Conservation (phyloP, 2,888 invertebrate species). For the Elaeidobius kamerunicus region DNA sequence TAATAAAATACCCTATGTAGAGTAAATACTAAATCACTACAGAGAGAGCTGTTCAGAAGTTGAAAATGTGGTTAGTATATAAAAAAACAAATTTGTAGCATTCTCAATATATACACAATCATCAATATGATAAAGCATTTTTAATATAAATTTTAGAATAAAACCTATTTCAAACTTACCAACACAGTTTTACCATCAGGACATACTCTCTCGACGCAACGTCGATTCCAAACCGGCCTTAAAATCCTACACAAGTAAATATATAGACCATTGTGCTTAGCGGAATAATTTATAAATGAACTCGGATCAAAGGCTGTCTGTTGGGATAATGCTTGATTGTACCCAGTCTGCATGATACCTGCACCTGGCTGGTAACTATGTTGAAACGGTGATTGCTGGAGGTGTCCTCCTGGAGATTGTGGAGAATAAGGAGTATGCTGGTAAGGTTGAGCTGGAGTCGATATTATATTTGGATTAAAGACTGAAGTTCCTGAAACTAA, state of each 20-base stretch:
- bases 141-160: too few species aligned
- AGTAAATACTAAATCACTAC: too few species aligned
- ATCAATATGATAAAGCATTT: too few species aligned
- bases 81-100: too few species aligned
- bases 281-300: constrained; percentile 54
- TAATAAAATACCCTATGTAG: too few species aligned
- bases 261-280: constrained; percentile 92
- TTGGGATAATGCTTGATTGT: constrained; percentile 32
- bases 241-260: constrained; percentile 86
- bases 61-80: too few species aligned
- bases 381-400: constrained; percentile 13
- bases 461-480: constrained; percentile 47
- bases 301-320: constrained; percentile 35
- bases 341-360: constrained; percentile 9
- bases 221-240: constrained; percentile 82
- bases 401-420: constrained; percentile 3
- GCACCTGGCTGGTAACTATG: constrained; percentile 18
- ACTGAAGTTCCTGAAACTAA: constrained; percentile 36
- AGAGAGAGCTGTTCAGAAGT: too few species aligned
- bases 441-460: constrained; percentile 43
- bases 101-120: too few species aligned
- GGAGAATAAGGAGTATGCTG: constrained; percentile 29
- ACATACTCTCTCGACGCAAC: constrained; percentile 63
- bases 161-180: too few species aligned
- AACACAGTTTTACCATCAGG: constrained; percentile 56